Evolutionary conservation across 2,113 vertebrate genomes (phyloP).

Genomic region (Osmerus mordax): DNA sequence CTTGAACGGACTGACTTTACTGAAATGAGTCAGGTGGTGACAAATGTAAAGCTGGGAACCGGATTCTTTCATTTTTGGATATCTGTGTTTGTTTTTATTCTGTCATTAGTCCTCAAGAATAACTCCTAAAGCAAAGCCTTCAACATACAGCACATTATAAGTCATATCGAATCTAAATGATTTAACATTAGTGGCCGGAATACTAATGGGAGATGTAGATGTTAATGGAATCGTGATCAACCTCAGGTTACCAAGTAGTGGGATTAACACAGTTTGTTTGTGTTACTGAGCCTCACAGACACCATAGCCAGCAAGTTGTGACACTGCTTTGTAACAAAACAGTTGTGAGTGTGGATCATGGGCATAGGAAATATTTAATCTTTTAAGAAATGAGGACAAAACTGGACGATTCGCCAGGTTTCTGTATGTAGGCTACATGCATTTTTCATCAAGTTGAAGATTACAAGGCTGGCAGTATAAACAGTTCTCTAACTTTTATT

Average conservation of each 20-base stretch:
- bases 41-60: slow-evolving; percentile 39
- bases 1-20: background rate
- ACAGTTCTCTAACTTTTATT: background rate
- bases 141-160: no score
- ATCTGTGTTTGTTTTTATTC: slow-evolving; percentile 38
- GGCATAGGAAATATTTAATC: slow-evolving; percentile 21
- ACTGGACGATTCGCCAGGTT: slow-evolving; percentile 29
- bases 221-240: slow-evolving; percentile 48
- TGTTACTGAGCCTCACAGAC: background rate
- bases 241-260: slow-evolving; percentile 60
- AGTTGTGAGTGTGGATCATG: slow-evolving; percentile 39
- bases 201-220: slow-evolving; percentile 37
- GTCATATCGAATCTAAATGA: slow-evolving; percentile 14
- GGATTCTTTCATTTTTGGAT: slow-evolving; percentile 37
- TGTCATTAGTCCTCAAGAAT: slow-evolving; percentile 22
- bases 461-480: slow-evolving; percentile 19
- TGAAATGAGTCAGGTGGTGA: background rate
- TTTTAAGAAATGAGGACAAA: slow-evolving; percentile 18
- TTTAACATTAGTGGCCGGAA: background rate
- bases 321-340: background rate
- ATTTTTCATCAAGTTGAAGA: slow-evolving; percentile 24
- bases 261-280: slow-evolving; percentile 3
- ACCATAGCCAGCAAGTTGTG: slow-evolving; percentile 2
- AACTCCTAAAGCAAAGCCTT: background rate
- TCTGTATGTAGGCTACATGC: slow-evolving; percentile 7